phyloP scores from a whole-genome alignment of 2,797 vertebrate genomes.

The Phaenicophaeus curvirostris region DNA sequence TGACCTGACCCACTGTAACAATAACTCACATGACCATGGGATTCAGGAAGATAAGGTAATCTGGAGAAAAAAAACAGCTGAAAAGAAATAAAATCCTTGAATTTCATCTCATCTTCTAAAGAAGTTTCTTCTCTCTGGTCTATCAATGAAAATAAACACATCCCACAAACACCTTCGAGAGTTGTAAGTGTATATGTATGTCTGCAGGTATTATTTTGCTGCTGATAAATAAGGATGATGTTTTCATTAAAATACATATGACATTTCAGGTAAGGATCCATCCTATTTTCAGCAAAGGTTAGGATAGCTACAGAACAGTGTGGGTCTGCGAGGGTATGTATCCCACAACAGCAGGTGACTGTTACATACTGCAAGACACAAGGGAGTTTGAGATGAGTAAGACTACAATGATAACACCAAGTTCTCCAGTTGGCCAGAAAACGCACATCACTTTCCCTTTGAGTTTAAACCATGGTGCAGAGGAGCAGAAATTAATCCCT shows the following conservation, averaged over 20 bases:
- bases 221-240: neutral
- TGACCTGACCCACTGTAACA: neutral
- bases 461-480: neutral
- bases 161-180: neutral
- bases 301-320: neutral
- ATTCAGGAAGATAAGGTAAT: neutral
- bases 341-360: neutral
- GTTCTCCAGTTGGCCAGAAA: neutral
- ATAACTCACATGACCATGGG: conserved; percentile 4
- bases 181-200: neutral
- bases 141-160: neutral
- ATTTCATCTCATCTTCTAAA: neutral
- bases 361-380: fast-evolving
- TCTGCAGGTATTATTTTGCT: neutral
- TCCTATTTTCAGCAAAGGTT: neutral
- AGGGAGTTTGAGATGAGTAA: neutral
- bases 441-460: neutral
- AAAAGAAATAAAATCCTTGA: neutral
- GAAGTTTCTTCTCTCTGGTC: neutral
- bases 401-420: neutral
- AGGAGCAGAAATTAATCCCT: neutral
- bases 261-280: neutral
- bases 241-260: neutral
- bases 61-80: neutral
- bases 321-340: neutral